These are phyloP conservation scores for Apus apus DNA, from an alignment of 2,113 vertebrate genomes.

Conservation along the genomic window DNA sequence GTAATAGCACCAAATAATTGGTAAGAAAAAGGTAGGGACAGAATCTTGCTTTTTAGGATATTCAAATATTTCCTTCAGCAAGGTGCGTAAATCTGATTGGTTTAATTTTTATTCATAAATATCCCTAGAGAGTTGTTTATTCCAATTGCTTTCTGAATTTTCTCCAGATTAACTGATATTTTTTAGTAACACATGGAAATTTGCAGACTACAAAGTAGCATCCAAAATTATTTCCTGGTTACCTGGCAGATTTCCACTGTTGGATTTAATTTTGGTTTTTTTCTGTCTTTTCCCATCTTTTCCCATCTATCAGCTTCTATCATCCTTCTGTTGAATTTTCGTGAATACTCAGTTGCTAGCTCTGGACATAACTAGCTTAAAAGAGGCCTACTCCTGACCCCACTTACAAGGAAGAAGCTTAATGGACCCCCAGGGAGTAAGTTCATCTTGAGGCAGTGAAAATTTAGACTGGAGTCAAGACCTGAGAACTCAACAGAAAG, in stretches of 20 bases:
- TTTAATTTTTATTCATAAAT: background rate
- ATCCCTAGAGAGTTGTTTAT: background rate
- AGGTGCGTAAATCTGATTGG: background rate
- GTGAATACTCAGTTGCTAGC: background rate
- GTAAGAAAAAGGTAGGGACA: background rate
- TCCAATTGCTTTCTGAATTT: background rate
- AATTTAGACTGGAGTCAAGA: conserved; percentile 29
- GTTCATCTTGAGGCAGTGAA: conserved; percentile 5
- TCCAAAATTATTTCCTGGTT: conserved; percentile 11
- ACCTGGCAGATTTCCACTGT: background rate
- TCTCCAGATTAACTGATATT: background rate
- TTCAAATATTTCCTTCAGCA: background rate
- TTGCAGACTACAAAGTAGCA: background rate
- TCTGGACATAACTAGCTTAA: conserved; percentile 16
- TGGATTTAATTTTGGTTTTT: background rate
- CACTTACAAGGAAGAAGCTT: conserved; percentile 4
- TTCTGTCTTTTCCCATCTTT: background rate
- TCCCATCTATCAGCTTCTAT: background rate
- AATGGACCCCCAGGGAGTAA: background rate
- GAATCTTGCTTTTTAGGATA: background rate
- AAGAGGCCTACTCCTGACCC: conserved; percentile 15
- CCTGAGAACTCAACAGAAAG: background rate
- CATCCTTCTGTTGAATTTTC: background rate
- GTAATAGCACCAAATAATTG: background rate
- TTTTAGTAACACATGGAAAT: background rate